phyloP scores from a whole-genome alignment of 2,888 invertebrate species.

The Drosophila prolongata region DNA sequence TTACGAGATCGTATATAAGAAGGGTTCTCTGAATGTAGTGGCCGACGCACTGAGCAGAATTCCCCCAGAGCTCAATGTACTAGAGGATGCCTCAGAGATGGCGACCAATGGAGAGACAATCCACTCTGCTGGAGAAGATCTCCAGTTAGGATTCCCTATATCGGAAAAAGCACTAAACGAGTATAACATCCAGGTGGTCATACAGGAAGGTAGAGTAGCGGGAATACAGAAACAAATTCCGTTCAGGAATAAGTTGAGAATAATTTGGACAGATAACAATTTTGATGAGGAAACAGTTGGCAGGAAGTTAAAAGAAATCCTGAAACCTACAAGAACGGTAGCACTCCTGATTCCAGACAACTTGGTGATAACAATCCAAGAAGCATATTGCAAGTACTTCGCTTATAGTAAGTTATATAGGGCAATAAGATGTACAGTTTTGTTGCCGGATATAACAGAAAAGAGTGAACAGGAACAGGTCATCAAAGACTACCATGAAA shows the following conservation, averaged over 20 bases:
- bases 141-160: too few species aligned
- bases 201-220: neutral
- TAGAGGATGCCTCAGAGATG: neutral
- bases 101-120: neutral
- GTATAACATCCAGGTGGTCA: neutral
- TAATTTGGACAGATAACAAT: neutral
- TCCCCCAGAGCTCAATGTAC: neutral
- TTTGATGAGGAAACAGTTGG: neutral
- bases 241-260: neutral
- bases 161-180: neutral
- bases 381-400: conserved; percentile 8
- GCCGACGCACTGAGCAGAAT: neutral
- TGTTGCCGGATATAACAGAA: conserved; percentile 4
- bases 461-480: conserved; percentile 3
- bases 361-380: conserved; percentile 4
- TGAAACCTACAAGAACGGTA: neutral
- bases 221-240: neutral
- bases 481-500: neutral
- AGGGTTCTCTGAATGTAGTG: neutral
- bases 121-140: too few species aligned
- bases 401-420: conserved; percentile 12
- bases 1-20: neutral
- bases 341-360: conserved; percentile 3
- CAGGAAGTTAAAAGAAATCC: neutral
- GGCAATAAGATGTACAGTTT: conserved; percentile 2